Evolutionary conservation across 2,797 vertebrate species (phyloP).

Genomic region (Garrulus glandarius): DNA sequence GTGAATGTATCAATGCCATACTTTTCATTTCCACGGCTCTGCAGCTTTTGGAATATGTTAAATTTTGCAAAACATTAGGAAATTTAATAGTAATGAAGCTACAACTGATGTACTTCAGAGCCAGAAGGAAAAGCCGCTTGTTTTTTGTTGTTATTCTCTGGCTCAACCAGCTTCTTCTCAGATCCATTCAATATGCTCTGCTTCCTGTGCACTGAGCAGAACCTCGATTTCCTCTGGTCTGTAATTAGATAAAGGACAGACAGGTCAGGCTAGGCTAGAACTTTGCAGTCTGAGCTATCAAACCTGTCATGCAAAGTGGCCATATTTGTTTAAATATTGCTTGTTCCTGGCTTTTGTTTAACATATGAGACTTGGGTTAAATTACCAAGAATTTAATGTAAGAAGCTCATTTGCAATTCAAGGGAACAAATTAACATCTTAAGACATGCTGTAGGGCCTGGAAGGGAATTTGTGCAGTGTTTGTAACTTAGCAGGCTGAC

Average conservation of each 20-base stretch:
- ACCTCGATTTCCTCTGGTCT: not conserved
- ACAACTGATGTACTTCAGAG: not conserved
- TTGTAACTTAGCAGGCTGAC: not conserved
- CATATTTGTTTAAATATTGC: not conserved
- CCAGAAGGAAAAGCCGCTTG: not conserved
- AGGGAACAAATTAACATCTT: not conserved
- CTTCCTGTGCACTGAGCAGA: not conserved
- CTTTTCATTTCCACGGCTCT: not conserved
- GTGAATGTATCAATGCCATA: not conserved
- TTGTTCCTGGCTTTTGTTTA: not conserved
- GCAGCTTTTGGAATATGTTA: not conserved
- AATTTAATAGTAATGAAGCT: not conserved
- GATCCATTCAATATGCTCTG: not conserved
- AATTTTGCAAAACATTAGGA: not conserved
- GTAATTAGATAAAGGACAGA: not conserved
- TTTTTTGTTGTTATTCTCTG: not conserved
- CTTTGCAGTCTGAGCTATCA: not conserved
- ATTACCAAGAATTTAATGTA: not conserved
- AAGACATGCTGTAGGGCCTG: not conserved
- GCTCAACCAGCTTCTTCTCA: not conserved
- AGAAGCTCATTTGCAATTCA: not conserved
- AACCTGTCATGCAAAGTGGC: not conserved
- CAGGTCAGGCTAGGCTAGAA: not conserved
- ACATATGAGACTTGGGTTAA: not conserved
- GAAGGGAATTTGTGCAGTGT: not conserved